These are phyloP conservation scores for Falco peregrinus DNA, from an alignment of 2,797 vertebrate genomes.

Conservation along the genomic window DNA sequence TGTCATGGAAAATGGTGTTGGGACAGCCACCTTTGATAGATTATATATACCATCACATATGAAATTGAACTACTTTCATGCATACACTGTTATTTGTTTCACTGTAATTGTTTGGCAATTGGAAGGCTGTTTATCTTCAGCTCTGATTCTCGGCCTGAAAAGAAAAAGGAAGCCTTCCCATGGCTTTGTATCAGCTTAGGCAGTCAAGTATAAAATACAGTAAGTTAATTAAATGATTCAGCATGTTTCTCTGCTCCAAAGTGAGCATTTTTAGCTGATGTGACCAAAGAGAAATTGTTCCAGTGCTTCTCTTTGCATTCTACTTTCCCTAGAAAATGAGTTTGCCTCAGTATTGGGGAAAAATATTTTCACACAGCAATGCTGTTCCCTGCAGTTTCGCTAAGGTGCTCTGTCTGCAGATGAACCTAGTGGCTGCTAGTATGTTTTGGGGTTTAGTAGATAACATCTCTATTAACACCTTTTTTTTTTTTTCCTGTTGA, in stretches of 20 bases:
- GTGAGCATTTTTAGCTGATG: neutral
- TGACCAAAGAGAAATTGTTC: neutral
- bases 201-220: neutral
- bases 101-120: neutral
- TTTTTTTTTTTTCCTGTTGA: neutral
- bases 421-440: neutral
- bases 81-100: neutral
- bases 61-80: neutral
- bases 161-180: neutral
- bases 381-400: neutral
- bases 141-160: slow-evolving; percentile 4
- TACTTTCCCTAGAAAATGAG: neutral
- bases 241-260: neutral
- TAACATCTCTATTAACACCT: accelerated
- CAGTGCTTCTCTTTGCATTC: neutral
- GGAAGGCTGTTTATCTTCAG: slow-evolving; percentile 20
- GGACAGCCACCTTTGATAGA: neutral
- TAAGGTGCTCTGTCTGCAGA: neutral
- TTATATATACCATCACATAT: neutral
- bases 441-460: neutral
- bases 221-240: neutral
- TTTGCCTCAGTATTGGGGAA: neutral
- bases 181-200: neutral
- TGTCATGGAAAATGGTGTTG: neutral
- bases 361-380: neutral